These are phyloP conservation scores for Agelas oroides DNA, from an alignment of 37 sponge, comb jelly and placozoan species.

Conservation along the genomic window DNA sequence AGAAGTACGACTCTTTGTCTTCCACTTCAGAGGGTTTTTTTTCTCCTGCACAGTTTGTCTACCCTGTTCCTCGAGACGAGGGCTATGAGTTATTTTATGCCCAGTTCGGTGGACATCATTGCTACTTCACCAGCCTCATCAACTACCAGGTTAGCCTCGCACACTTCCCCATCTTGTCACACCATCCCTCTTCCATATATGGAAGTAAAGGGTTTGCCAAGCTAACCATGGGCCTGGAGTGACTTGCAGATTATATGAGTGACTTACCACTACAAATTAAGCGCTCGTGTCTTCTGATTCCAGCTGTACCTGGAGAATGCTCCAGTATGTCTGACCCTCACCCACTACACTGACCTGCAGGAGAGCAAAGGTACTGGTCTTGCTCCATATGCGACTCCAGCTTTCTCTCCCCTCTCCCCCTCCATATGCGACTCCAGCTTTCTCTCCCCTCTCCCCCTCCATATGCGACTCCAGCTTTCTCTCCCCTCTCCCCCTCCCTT, in stretches of 20 bases:
- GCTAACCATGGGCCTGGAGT: no score
- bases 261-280: no score
- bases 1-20: neutral
- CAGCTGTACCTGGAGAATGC: conserved; percentile 72
- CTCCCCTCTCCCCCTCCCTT: no score
- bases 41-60: conserved; percentile 60
- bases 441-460: no score
- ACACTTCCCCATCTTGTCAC: neutral
- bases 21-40: neutral
- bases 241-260: no score
- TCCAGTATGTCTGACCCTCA: conserved; percentile 67
- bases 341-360: conserved; percentile 77
- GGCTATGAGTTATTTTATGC: conserved; percentile 77
- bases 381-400: no score
- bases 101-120: conserved; percentile 64
- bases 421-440: no score
- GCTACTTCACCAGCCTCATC: conserved; percentile 69
- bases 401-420: no score
- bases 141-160: conserved; percentile 61
- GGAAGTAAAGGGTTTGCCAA: no score
- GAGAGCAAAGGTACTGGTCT: conserved; percentile 72
- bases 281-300: neutral
- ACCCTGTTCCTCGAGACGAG: conserved; percentile 71
- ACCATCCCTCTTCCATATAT: no score
- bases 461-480: no score